phyloP scores from a whole-genome alignment of 2,888 invertebrate species.

The Hesperia comma region DNA sequence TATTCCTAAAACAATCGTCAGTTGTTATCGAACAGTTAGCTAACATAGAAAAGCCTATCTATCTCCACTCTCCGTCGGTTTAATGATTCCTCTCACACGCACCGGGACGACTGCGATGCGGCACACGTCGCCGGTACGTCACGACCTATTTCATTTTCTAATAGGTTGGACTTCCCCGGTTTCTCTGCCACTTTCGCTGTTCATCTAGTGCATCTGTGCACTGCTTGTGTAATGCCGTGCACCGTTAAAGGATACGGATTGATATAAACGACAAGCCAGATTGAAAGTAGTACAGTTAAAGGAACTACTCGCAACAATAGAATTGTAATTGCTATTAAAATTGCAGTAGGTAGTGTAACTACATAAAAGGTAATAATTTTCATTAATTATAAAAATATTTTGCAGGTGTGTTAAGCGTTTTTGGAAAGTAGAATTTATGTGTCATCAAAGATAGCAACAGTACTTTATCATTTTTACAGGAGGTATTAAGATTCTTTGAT shows the following conservation, averaged over 20 bases:
- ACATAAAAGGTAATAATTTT: too few relatives aligned
- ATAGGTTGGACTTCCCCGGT: slow-evolving; percentile 59
- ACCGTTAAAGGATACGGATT: slow-evolving; percentile 15
- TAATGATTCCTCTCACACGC: slow-evolving; percentile 48
- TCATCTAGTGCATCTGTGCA: slow-evolving; percentile 37
- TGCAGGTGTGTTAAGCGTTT: too few relatives aligned
- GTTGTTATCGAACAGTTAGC: neutral
- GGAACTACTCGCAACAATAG: neutral
- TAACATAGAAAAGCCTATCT: slow-evolving; percentile 25
- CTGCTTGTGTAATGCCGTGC: slow-evolving; percentile 23
- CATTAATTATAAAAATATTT: too few relatives aligned
- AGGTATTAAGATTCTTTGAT: too few relatives aligned
- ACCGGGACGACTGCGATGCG: slow-evolving; percentile 32
- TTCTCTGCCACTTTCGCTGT: slow-evolving; percentile 53
- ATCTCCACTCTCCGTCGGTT: slow-evolving; percentile 38
- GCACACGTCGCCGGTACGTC: slow-evolving; percentile 44
- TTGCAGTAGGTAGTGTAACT: too few relatives aligned
- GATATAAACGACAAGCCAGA: neutral
- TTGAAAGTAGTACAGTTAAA: slow-evolving; percentile 1
- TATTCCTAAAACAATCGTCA: too few relatives aligned
- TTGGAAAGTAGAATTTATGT: too few relatives aligned
- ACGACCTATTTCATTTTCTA: slow-evolving; percentile 50
- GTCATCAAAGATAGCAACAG: too few relatives aligned
- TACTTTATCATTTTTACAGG: too few relatives aligned
- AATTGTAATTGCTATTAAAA: neutral